Evolutionary conservation across 2,888 invertebrate species (phyloP).

Genomic region (Leptinotarsa peninsularis): DNA sequence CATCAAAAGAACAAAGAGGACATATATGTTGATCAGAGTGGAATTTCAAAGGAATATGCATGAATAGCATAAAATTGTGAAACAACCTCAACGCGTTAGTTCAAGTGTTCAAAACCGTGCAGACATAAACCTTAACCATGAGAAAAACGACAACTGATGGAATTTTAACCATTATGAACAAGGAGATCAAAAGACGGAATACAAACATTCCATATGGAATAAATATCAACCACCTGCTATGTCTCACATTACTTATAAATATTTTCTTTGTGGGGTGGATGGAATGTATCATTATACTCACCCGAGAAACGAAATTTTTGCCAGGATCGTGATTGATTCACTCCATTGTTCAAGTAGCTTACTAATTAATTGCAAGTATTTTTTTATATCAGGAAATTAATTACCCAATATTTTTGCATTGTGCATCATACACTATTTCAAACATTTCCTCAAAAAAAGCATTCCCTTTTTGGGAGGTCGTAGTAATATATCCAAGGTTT

Average conservation of each 20-base stretch:
- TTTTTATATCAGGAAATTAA: too few relatives aligned
- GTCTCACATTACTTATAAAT: constrained; percentile 36
- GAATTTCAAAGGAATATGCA: constrained; percentile 22
- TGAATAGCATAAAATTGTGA: neutral
- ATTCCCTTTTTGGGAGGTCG: too few relatives aligned
- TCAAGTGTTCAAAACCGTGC: constrained; percentile 10
- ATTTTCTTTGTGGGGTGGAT: constrained; percentile 30
- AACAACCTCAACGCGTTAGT: constrained; percentile 10
- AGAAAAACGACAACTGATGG: constrained; percentile 17
- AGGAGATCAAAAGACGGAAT: neutral
- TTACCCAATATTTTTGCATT: too few relatives aligned
- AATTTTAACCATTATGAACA: neutral
- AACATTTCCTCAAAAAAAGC: too few relatives aligned
- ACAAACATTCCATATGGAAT: constrained; percentile 26
- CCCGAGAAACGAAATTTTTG: too few relatives aligned
- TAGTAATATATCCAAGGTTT: too few relatives aligned
- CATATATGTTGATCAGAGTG: constrained; percentile 7
- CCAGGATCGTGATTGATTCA: too few relatives aligned
- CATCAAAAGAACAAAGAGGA: constrained; percentile 21
- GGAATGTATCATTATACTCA: neutral
- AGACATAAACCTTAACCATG: constrained; percentile 11
- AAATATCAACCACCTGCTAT: constrained; percentile 33
- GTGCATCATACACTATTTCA: too few relatives aligned
- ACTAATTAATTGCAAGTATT: too few relatives aligned
- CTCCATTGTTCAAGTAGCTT: too few relatives aligned